Base-by-base conservation (phyloP, 2,797 vertebrate genomes). In the Limnodromus scolopaceus region DNA sequence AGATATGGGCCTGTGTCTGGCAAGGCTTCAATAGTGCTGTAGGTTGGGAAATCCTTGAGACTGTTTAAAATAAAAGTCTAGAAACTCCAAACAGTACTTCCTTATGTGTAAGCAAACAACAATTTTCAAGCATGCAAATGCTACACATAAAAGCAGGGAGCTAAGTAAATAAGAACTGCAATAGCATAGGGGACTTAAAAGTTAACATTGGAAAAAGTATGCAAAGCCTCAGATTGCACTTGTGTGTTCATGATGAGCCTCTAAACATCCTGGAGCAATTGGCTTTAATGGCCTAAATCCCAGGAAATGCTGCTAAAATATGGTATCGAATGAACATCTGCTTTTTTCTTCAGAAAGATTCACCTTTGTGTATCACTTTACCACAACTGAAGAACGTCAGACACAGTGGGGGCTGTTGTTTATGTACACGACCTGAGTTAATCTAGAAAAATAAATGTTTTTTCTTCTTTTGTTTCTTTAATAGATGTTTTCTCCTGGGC, bases 211-310 rank as follows among this genome's bases (percentile, higher is more conserved):
- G 66, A 55, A 76, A 58, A 91, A 71, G 10, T 11, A 70, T 7
- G 48, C 39, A 79, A 86, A 92, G 43, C 51, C 58, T 74, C 70
- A 45, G 34, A 32, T 34, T n/a, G 54, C 57, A 28, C 12, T 92
- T 92, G 8, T 27, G 32, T 78, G 58, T 36, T 80, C 66, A 11
- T 41, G 20, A 46, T 30, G 36, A 77, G 48, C 84, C 38, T 96
- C 63, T 92, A 95, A 97, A 95, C 94, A 95, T 94, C 93, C 93
- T 92, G 87, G 15, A 86, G 55, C 38, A 45, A n/a, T 70, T 88
- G 55, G 20, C 32, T 84, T 64, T 55, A 64, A 72, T 25, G 69
- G 39, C 51, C 61, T 79, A 80, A 92, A 86, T 84, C 66, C 38
- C 74, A 82, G 83, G 77, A 94, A 95, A 89, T 74, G 60, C 38